Percentiles rank a stretch among this genome's conserved stretches.
Evolutionary conservation across 2,888 invertebrate species (phyloP).

Genomic region (Alloscopus bannaensis): DNA sequence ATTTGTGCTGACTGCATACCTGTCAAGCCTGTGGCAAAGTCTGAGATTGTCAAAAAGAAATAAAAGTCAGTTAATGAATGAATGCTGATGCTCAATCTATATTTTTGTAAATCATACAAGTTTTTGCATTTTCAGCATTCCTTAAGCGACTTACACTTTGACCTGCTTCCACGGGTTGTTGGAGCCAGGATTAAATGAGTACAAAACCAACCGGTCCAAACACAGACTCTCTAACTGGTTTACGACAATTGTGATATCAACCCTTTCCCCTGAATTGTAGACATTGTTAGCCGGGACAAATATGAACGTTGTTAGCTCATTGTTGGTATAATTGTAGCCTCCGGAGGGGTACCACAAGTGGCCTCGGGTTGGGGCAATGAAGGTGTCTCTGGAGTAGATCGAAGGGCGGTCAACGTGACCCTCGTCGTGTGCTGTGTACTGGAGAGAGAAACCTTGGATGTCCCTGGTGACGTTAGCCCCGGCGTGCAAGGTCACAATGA

Average conservation of each 20-base stretch:
- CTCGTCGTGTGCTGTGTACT: background rate
- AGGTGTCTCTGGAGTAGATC: background rate
- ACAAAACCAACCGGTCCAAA: too few relatives aligned
- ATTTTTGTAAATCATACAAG: too few relatives aligned
- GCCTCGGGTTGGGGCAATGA: background rate
- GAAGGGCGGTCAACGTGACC: background rate
- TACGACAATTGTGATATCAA: background rate
- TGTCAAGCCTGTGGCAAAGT: too few relatives aligned
- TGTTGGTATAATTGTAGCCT: background rate
- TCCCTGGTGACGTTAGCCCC: background rate
- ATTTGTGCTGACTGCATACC: too few relatives aligned
- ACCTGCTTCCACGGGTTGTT: too few relatives aligned
- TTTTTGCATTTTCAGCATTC: too few relatives aligned
- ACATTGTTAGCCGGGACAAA: background rate
- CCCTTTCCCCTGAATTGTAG: background rate
- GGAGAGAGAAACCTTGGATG: background rate
- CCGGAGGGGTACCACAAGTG: background rate
- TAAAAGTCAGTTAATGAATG: too few relatives aligned
- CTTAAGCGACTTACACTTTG: too few relatives aligned
- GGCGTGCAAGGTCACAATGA: background rate
- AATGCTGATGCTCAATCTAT: too few relatives aligned
- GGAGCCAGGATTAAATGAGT: too few relatives aligned
- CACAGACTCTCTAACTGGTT: too few relatives aligned
- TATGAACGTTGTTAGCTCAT: background rate
- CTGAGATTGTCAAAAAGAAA: too few relatives aligned